Evolutionary conservation across 2,113 vertebrate genomes (phyloP).

Genomic region (Oncorhynchus gorbuscha): DNA sequence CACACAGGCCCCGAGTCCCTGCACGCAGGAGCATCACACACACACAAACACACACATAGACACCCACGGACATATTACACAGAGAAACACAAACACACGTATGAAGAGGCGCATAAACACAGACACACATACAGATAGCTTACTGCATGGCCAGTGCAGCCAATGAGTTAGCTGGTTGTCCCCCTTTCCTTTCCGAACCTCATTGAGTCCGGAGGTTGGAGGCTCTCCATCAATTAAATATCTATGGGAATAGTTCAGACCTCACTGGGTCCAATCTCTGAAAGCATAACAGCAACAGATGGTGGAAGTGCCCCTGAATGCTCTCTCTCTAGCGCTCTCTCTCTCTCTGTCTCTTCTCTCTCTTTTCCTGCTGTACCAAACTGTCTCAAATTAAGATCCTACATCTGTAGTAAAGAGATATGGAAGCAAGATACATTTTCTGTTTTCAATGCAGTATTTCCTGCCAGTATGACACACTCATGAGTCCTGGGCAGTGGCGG

Average conservation of each 20-base stretch:
- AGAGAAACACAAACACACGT: constrained; percentile 39
- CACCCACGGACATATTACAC: background rate
- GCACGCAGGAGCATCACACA: constrained; percentile 53
- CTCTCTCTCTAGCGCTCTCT: background rate
- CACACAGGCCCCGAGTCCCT: constrained; percentile 58
- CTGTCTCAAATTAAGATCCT: too few species aligned
- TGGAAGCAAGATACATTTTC: too few species aligned
- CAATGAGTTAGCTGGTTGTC: constrained; percentile 51
- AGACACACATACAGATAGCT: constrained; percentile 42
- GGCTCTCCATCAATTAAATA: constrained; percentile 72
- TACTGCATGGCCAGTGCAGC: constrained; percentile 54
- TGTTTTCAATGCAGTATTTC: too few species aligned
- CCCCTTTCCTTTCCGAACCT: constrained; percentile 64
- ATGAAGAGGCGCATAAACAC: background rate
- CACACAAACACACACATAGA: background rate
- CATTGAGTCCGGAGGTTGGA: constrained; percentile 68
- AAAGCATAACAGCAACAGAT: constrained; percentile 37
- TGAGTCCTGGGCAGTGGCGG: too few species aligned
- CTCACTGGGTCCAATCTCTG: constrained; percentile 35
- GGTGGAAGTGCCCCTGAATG: constrained; percentile 42
- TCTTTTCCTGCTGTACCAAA: too few species aligned
- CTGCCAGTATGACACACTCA: too few species aligned
- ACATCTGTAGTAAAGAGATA: too few species aligned
- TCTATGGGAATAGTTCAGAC: constrained; percentile 54
- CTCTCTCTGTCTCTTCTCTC: too few species aligned